These are phyloP conservation scores for Barnardius zonarius DNA, from an alignment of 2,113 vertebrate genomes.

Conservation along the genomic window DNA sequence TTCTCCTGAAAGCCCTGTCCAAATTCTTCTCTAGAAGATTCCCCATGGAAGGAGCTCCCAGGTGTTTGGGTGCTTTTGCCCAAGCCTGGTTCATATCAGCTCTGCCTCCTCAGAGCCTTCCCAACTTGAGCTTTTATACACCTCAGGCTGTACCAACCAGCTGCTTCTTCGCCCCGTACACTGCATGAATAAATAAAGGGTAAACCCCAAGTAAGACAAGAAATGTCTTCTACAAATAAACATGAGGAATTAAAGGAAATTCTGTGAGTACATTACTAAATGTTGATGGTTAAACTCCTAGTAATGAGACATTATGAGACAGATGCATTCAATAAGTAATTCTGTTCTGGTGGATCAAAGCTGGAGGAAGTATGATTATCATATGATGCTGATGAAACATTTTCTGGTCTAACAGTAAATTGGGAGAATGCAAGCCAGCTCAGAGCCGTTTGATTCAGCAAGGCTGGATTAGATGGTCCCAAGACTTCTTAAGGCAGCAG, in stretches of 20 bases:
- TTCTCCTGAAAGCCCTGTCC: not conserved
- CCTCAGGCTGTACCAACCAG: not conserved
- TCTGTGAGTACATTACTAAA: conserved; percentile 49
- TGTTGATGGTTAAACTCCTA: conserved; percentile 38
- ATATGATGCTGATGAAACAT: conserved; percentile 37
- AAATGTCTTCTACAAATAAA: not conserved
- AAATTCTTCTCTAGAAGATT: not conserved
- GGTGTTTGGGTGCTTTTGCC: not conserved
- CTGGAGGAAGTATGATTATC: conserved; percentile 33
- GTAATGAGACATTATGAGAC: conserved; percentile 38
- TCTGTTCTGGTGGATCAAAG: conserved; percentile 53
- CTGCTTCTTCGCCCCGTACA: not conserved
- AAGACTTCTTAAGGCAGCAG: not conserved
- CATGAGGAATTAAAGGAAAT: not conserved
- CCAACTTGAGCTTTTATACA: not conserved
- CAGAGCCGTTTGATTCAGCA: not conserved
- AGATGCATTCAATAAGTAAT: conserved; percentile 52
- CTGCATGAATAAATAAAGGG: not conserved
- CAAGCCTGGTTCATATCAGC: not conserved
- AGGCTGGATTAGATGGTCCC: not conserved
- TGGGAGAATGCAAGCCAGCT: not conserved
- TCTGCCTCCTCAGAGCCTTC: not conserved
- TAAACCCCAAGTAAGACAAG: not conserved
- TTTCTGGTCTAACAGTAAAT: conserved; percentile 28
- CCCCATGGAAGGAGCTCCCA: not conserved